Percentiles rank a stretch among this genome's conserved stretches.
Evolutionary conservation across 2,888 invertebrate genomes (phyloP).

Genomic region (Melinopterus prodromus): DNA sequence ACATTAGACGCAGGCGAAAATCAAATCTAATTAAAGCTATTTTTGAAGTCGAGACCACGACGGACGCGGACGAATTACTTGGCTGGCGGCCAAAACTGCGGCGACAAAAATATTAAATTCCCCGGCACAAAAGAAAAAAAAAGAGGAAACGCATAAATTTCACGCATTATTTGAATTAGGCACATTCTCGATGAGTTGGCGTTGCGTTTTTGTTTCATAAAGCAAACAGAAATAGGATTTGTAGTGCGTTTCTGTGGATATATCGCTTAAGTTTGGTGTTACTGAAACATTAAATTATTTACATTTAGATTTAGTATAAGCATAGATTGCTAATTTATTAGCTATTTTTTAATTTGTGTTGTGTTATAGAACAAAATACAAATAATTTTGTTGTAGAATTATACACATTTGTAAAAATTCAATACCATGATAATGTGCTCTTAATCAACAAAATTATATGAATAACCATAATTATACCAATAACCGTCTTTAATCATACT

Average conservation of each 20-base stretch:
- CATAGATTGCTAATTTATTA: neutral
- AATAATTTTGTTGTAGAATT: too few species aligned
- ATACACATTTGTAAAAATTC: too few species aligned
- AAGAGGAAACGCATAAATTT: neutral
- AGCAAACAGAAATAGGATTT: neutral
- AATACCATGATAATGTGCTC: too few species aligned
- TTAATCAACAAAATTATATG: too few species aligned
- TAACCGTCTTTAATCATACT: too few species aligned
- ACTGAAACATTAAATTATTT: neutral
- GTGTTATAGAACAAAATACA: too few species aligned
- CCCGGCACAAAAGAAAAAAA: neutral
- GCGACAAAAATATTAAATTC: slow-evolving; percentile 4
- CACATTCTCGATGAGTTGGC: neutral
- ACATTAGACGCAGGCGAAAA: neutral
- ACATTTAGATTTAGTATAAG: neutral
- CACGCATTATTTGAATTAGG: neutral
- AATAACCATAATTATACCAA: too few species aligned
- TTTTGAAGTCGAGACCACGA: neutral
- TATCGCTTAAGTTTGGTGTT: neutral
- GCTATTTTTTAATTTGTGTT: too few species aligned
- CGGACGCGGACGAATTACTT: neutral
- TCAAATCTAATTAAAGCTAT: neutral
- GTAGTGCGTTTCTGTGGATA: neutral
- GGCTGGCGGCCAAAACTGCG: neutral
- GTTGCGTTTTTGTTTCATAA: neutral